Conservation (phyloP, 2,888 invertebrate species). For the Pterobdella sp. region DNA sequence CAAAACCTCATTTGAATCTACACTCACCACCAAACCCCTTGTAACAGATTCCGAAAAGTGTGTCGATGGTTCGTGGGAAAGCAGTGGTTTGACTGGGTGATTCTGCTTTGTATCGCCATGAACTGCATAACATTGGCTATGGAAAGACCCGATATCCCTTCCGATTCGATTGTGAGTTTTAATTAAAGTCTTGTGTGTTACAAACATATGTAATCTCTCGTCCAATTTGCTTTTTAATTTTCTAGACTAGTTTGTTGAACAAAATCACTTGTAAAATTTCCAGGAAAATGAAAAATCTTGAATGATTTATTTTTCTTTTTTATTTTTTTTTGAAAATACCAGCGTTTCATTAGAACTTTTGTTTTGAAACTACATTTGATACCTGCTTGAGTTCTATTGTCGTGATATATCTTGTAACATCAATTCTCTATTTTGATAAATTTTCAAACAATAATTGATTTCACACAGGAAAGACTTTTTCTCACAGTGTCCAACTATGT, state of each 20-base stretch:
- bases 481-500: slow-evolving; percentile 84
- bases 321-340: too few relatives aligned
- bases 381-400: too few relatives aligned
- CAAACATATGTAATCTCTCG: neutral
- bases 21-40: neutral
- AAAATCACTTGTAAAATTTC: neutral
- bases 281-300: neutral
- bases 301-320: neutral
- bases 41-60: slow-evolving; percentile 41
- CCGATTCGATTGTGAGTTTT: slow-evolving; percentile 61
- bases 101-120: slow-evolving; percentile 89
- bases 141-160: slow-evolving; percentile 97
- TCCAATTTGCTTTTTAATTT: neutral
- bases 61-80: slow-evolving; percentile 53
- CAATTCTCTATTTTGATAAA: neutral
- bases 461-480: slow-evolving; percentile 76
- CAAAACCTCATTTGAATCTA: too few relatives aligned
- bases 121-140: slow-evolving; percentile 98
- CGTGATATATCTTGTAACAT: neutral
- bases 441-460: too few relatives aligned
- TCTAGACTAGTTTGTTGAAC: neutral
- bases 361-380: neutral
- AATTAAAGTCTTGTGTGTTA: neutral
- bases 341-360: neutral
- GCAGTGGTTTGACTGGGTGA: slow-evolving; percentile 93